A percentile compares a stretch with the other conserved stretches of the same genome.
Evolutionary conservation across 2,113 vertebrate genomes (phyloP).

Genomic region (Formicarius rufipectus): DNA sequence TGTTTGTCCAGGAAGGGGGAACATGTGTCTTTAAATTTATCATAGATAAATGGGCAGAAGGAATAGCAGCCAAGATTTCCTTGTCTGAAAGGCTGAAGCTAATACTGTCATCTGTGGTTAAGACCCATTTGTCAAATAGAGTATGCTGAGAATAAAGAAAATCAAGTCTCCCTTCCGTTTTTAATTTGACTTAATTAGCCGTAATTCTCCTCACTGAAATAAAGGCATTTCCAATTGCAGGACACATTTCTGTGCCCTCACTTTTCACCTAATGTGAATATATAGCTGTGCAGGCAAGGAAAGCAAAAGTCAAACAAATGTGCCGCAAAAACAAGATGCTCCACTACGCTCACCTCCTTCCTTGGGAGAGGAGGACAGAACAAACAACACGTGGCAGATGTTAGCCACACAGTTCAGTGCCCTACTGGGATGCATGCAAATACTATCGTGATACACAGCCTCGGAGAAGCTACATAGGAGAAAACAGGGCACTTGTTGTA

Average conservation of each 20-base stretch:
- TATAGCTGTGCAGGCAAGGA: background rate
- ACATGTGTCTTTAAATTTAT: constrained; percentile 60
- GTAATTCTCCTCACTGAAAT: constrained; percentile 14
- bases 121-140: constrained; percentile 61
- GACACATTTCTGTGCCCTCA: constrained; percentile 20
- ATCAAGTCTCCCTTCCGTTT: constrained; percentile 43
- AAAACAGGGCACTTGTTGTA: constrained; percentile 42
- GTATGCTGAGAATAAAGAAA: constrained; percentile 58
- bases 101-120: constrained; percentile 64
- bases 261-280: background rate
- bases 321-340: constrained; percentile 58
- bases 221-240: constrained; percentile 27
- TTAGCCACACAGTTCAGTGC: constrained; percentile 62
- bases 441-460: constrained; percentile 22
- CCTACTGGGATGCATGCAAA: constrained; percentile 56
- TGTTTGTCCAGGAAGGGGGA: background rate
- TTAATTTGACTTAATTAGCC: constrained; percentile 62
- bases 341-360: constrained; percentile 57
- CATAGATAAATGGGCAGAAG: constrained; percentile 53
- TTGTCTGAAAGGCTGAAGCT: constrained; percentile 48
- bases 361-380: constrained; percentile 60
- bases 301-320: constrained; percentile 51
- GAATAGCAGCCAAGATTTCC: constrained; percentile 62
- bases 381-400: constrained; percentile 65
- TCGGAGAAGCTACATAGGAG: background rate